Base-by-base conservation (phyloP, 2,888 invertebrate genomes). In the Polydrusus tereticollis region DNA sequence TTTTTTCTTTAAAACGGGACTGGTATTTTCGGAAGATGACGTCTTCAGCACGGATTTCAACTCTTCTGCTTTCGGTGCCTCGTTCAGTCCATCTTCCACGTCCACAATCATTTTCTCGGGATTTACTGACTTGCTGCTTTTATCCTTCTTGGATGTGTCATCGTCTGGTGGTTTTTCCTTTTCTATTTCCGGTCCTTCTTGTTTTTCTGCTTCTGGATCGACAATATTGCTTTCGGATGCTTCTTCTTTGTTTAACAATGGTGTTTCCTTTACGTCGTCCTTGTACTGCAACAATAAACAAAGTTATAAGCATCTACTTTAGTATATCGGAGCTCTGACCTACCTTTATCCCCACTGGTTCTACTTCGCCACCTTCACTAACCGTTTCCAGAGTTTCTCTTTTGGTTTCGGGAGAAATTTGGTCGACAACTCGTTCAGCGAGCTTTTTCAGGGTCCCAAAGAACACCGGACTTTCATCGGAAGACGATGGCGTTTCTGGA, bases 61-160 rank as follows among this genome's bases (percentile, higher is more conserved):
- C 38, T 77, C 76, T 63, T 77, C 69, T 14, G 75, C 70, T 38
- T 78, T 79, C 4, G 57, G 76, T 70, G 79, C 72, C 72, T 82
- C 83, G 58, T 82, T 85, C 41, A 86, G 73, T 18, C 85, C 86
- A 75, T 86, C 85, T 76, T 85, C 85, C 76, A 83, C 84, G 67
- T 86, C 85, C 1, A 84, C 81, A 23, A 80, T 76, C 70, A 81
- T 78, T 74, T 78, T 77, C 45, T 76, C 77, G 6, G 7, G 16
- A 7, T 64, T 52, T 2, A 58, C 12, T 6, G 1, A 47, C 21
- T 43, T 21, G 36, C n/a, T 21, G 14, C 33, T 18, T 68, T 60
- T 38, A 7, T 67, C 66, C 8, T 16, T 29, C 29, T 55, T 55
- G 20, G 38, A 8, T 1, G 38, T 12, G 1, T 38, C 52, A 18